phyloP scores from a whole-genome alignment of 2,797 vertebrate species.

The Xiphorhynchus erythropygius region DNA sequence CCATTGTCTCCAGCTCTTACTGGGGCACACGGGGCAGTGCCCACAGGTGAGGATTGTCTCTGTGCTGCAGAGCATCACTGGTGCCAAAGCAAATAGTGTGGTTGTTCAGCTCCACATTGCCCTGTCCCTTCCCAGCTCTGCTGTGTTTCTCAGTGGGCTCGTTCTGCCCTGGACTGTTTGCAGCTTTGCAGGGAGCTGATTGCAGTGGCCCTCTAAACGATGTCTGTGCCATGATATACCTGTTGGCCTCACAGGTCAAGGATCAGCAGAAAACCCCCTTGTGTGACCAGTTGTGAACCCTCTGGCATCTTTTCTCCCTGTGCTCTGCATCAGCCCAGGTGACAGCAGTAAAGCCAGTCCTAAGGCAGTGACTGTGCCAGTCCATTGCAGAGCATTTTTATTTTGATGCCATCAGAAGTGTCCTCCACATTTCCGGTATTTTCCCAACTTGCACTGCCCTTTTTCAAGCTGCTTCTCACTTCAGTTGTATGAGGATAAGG shows the following conservation, averaged over 20 bases:
- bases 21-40: neutral
- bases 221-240: neutral
- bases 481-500: neutral
- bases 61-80: accelerated
- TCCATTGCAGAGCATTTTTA: neutral
- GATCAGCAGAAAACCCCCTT: neutral
- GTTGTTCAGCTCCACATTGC: neutral
- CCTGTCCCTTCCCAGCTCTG: neutral
- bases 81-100: neutral
- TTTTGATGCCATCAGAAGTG: neutral
- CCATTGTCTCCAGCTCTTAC: neutral
- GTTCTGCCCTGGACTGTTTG: neutral
- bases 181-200: neutral
- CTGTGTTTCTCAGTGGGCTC: neutral
- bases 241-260: neutral
- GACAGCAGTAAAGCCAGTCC: neutral
- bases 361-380: no score
- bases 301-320: neutral
- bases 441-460: neutral
- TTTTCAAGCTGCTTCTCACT: neutral
- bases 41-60: neutral
- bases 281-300: neutral
- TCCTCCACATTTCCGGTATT: neutral
- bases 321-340: neutral
- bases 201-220: neutral